These are phyloP conservation scores for Galago senegalensis DNA, from an alignment of 2,797 vertebrate species.

Conservation along the genomic window DNA sequence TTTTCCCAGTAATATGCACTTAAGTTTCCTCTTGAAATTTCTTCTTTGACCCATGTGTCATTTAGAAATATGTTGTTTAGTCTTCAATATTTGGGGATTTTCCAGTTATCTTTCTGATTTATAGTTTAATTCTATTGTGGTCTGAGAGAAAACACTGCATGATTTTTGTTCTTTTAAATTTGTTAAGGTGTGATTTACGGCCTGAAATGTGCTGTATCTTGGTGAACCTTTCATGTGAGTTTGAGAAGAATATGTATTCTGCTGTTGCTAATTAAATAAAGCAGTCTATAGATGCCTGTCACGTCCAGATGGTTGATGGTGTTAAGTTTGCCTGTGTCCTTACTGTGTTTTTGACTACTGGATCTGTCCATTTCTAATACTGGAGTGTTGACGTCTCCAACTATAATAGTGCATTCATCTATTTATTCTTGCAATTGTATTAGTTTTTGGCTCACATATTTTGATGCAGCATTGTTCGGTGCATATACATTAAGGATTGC, in stretches of 20 bases:
- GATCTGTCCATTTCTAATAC: not conserved
- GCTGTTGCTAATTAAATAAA: not conserved
- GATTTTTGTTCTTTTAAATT: not conserved
- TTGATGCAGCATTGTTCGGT: not conserved
- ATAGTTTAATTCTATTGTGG: not conserved
- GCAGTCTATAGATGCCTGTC: not conserved
- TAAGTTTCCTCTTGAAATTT: not conserved
- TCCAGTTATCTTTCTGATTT: not conserved
- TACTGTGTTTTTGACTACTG: not conserved
- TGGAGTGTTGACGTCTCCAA: not conserved
- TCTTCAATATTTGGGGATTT: not conserved
- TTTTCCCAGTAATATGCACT: not conserved
- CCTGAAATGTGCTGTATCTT: not conserved
- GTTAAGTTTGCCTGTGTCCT: not conserved
- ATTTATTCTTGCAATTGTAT: not conserved
- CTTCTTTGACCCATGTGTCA: not conserved
- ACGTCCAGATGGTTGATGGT: not conserved
- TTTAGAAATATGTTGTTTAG: not conserved
- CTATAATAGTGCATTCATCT: not conserved
- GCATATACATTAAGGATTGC: not conserved
- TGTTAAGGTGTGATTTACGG: not conserved
- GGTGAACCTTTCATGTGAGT: not conserved
- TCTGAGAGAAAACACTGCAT: not conserved
- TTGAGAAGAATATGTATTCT: not conserved
- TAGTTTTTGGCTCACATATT: not conserved